These are phyloP conservation scores for Elysia crispata DNA, from an alignment of 2,888 invertebrate species.

Conservation along the genomic window DNA sequence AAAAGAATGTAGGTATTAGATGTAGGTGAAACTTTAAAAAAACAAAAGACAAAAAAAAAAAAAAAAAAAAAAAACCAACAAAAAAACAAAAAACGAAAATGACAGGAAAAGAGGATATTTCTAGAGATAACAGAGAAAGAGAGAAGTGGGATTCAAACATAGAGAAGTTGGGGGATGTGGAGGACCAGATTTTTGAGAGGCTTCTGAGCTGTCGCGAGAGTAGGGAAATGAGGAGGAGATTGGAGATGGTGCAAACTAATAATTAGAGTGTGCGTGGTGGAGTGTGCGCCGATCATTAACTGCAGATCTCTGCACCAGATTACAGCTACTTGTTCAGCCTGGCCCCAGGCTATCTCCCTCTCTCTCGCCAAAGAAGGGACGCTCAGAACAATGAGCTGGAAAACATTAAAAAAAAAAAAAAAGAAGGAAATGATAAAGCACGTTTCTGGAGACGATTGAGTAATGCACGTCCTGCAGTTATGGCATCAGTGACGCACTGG, in stretches of 20 bases:
- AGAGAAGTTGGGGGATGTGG: not conserved
- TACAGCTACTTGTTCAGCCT: too few relatives aligned
- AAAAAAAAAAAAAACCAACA: not conserved
- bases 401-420: too few relatives aligned
- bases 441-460: too few relatives aligned
- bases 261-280: not conserved
- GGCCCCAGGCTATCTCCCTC: not conserved
- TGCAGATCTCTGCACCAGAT: too few relatives aligned
- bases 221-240: not conserved
- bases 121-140: not conserved
- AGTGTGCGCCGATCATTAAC: not conserved
- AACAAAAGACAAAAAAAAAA: not conserved
- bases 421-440: too few relatives aligned
- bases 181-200: not conserved
- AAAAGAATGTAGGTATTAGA: constrained; percentile 9
- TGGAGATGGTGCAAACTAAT: not conserved
- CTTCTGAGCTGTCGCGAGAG: not conserved
- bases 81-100: not conserved
- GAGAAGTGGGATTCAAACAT: not conserved
- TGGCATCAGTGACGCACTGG: too few relatives aligned
- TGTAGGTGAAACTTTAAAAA: not conserved
- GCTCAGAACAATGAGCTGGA: too few relatives aligned
- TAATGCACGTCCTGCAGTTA: too few relatives aligned
- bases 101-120: not conserved
- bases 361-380: too few relatives aligned